Evolutionary conservation across 2,797 vertebrate species (phyloP).

Genomic region (Ispidina lecontei): DNA sequence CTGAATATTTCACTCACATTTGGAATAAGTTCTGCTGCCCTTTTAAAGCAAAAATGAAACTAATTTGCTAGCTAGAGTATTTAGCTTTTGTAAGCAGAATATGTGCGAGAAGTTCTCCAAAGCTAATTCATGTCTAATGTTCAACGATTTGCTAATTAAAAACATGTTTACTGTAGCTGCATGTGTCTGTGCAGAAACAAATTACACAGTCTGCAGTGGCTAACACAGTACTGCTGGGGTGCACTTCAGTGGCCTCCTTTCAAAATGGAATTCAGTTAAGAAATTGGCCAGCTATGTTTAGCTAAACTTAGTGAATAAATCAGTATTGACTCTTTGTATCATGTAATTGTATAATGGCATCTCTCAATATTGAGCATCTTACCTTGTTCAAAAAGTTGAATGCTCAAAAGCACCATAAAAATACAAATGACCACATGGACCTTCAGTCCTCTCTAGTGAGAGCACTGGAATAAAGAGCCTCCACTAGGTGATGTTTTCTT

Average conservation of each 20-base stretch:
- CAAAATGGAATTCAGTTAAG: constrained; percentile 5
- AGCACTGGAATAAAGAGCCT: not conserved
- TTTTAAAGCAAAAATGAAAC: constrained; percentile 43
- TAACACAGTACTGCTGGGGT: not conserved
- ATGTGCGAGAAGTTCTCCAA: not conserved
- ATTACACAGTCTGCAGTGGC: not conserved
- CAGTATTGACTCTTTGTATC: not conserved
- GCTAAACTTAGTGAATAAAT: not conserved
- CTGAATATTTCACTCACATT: not conserved
- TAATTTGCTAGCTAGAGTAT: not conserved
- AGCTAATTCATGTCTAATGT: constrained; percentile 20
- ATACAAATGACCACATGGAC: not conserved
- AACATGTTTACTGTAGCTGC: not conserved
- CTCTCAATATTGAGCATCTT: not conserved
- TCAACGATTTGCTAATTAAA: constrained; percentile 22
- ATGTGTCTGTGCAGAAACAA: not conserved
- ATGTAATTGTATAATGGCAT: not conserved
- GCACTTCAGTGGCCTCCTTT: constrained; percentile 1
- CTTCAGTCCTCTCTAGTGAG: not conserved
- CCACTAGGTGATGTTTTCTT: not conserved
- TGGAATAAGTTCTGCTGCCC: not conserved
- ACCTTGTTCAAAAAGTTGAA: not conserved
- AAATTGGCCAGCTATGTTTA: not conserved
- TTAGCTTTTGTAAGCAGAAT: constrained; percentile 32
- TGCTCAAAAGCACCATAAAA: not conserved